These are phyloP conservation scores for Podarcis muralis DNA, from an alignment of 2,113 vertebrate species.

Conservation along the genomic window DNA sequence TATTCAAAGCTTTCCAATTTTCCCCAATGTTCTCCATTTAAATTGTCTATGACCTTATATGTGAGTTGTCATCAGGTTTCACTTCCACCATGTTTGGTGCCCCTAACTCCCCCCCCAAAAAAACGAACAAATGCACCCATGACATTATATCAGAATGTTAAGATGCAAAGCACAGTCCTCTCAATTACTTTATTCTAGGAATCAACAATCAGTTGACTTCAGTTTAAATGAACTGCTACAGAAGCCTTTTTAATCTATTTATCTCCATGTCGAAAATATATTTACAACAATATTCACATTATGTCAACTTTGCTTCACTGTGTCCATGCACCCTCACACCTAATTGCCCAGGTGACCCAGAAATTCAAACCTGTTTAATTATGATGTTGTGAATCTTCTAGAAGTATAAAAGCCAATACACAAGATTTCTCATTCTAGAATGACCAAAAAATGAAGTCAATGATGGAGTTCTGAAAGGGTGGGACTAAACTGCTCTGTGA, in stretches of 20 bases:
- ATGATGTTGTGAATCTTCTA: not conserved
- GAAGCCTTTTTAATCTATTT: not conserved
- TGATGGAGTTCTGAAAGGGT: not conserved
- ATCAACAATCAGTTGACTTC: not conserved
- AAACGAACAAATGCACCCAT: not conserved
- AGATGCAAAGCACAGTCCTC: not conserved
- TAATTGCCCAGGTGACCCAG: not conserved
- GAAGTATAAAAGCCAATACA: too few species aligned
- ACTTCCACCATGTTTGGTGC: not conserved
- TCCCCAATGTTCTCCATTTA: not conserved
- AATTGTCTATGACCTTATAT: constrained; percentile 1
- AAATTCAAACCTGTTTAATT: not conserved
- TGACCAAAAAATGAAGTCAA: not conserved
- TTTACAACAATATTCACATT: not conserved
- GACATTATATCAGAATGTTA: not conserved
- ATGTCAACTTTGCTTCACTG: not conserved
- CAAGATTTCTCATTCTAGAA: too few species aligned
- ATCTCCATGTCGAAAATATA: not conserved
- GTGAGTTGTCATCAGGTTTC: constrained; percentile 1
- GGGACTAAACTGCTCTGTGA: not conserved
- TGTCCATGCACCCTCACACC: not conserved
- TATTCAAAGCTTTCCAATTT: not conserved
- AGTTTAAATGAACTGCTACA: not conserved
- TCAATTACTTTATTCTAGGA: not conserved
- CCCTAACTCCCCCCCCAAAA: not conserved